Base-by-base conservation (phyloP, 1,140 invertebrate genomes). In the Anadara kagoshimensis region DNA sequence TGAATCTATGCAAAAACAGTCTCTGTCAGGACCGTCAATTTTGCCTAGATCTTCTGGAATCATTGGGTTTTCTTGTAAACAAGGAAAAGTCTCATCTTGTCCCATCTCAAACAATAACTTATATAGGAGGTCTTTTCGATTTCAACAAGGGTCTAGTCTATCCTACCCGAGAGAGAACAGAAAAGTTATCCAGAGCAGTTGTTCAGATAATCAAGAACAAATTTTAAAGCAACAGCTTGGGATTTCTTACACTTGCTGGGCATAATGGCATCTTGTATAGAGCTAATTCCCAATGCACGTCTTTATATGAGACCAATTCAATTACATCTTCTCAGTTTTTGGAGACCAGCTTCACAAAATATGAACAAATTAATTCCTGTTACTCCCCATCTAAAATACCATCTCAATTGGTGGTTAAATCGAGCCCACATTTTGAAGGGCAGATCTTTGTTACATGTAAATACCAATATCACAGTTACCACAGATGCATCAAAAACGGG, bases 221-320 rank as follows among this genome's bases (percentile, higher is more conserved):
- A n/a, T n/a, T n/a, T 41, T 26, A 59, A 29, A 3, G 36, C 44
- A 26, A 44, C 20, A 53, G 18, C 8, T 18, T 24, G 14, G 22
- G 0, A 36, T 7, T 43, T 36, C 12, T 24, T 53, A 1, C 26
- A 22, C 16, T 58, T 36, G 18, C 56, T 70, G n/a, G 58, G 45
- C 7, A 29, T 71, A 57, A 71, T 71, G 69, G 54, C 51, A 24
- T 71, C 69, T n/a, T 71, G 69, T 47, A 71, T 57, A 57, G 61
- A 71, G 22, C 7, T 64, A 18, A 61, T 71, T 14, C 61, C 61
- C 16, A 54, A 49, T 49, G 69, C 61, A 29, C 47, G 69, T 16
- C 51, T 71, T 8, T 59, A 57, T 47, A 64, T 71, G 61, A 56
- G 61, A 45, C 58, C 69, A 2, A 57, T 71, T 36, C 69, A 71